Base-by-base conservation (phyloP, 2,888 invertebrate species). In the Tuta absoluta region DNA sequence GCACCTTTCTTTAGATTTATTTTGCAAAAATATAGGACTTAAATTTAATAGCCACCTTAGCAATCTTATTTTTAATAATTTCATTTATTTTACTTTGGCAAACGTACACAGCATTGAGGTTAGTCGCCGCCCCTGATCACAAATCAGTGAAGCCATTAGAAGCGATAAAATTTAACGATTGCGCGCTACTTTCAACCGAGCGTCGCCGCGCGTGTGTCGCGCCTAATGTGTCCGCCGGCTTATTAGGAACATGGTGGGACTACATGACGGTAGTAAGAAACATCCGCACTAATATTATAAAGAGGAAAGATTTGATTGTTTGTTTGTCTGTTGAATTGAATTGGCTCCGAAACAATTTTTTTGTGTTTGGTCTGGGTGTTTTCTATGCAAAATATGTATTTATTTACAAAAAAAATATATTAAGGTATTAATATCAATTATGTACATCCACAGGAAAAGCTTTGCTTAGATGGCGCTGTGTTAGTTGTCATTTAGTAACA, bases 101-200 rank as follows among this genome's bases (percentile, higher is more conserved):
- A 7, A 14, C 57, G 17, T 0, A 28, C 0, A 33, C 2, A 48
- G 23, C 19, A 28, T 48, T 63, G 59, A 63, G 53, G 59, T 63
- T 65, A 41, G 57, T 38, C 24, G 12, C 48, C 48, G 37, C 65
- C 71, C 56, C 33, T 17, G 56, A 56, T 56, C 33, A 87, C 89
- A 89, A 87, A 89, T 89, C 88, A 87, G 80, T 70, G 72, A 69
- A 71, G 73, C 84, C 80, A 89, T 90, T 90, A 89, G 79, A 76
- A 82, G 81, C 79, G 83, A 89, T 89, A 89, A 89, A 89, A 86
- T 80, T 89, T 89, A 83, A 89, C 82, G 87, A 86, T 71, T 77
- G 76, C 76, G 75, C 77, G 79, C 82, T 81, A 78, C 85, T 85
- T 82, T 82, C 81, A 75, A 67, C 58, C 63, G 68, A 70, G 71